A percentile compares a stretch with the other conserved stretches of the same genome.
Conservation (phyloP, 2,113 vertebrate species). For the Ornithorhynchus anatinus region DNA sequence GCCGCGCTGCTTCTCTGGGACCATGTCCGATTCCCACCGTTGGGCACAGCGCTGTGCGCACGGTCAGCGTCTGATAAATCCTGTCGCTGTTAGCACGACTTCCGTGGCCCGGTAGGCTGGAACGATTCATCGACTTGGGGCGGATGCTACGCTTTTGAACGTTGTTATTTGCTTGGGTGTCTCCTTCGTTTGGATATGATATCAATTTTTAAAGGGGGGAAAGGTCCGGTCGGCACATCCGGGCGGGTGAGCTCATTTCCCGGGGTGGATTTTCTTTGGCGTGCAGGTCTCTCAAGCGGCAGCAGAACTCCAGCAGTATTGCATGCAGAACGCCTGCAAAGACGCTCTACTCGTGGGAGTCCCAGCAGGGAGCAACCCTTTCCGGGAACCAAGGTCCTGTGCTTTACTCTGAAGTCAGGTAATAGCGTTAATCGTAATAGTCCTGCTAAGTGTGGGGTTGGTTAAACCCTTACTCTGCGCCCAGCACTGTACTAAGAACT, state of each 20-base stretch:
- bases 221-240: conserved; percentile 10
- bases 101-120: no score
- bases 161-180: conserved; percentile 5
- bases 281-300: conserved; percentile 94
- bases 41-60: no score
- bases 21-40: no score
- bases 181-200: background rate
- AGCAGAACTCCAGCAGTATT: conserved; percentile 93
- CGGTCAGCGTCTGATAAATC: no score
- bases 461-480: background rate
- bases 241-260: no score
- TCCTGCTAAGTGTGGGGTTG: background rate
- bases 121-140: no score
- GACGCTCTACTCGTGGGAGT: conserved; percentile 91
- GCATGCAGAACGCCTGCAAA: conserved; percentile 92
- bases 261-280: no score
- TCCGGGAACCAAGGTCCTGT: conserved; percentile 92
- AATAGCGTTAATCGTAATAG: no score
- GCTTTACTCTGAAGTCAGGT: conserved; percentile 80
- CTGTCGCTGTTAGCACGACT: no score
- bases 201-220: conserved; percentile 8
- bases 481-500: no score
- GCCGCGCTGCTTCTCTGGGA: background rate
- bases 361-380: conserved; percentile 92
- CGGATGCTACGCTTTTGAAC: no score